These are phyloP conservation scores for Nephrotoma guestfalica DNA, from an alignment of 2,888 invertebrate genomes.

Conservation along the genomic window DNA sequence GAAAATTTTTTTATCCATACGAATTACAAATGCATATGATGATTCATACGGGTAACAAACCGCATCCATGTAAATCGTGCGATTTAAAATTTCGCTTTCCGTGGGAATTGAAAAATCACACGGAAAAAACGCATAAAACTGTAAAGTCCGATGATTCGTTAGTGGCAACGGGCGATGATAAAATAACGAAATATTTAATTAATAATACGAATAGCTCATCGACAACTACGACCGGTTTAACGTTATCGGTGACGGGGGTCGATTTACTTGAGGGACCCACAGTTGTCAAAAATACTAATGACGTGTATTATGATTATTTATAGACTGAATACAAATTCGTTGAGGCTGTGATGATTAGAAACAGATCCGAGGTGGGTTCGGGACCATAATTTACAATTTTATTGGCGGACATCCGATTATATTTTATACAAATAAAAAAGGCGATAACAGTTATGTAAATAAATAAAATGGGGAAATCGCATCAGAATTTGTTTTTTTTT, in stretches of 20 bases:
- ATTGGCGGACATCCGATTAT: too few species aligned
- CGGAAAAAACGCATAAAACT: not conserved
- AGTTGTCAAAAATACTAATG: not conserved
- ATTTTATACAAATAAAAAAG: too few species aligned
- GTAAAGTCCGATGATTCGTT: not conserved
- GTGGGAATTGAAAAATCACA: not conserved
- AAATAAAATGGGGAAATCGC: not conserved
- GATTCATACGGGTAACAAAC: slow-evolving; percentile 1
- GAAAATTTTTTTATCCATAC: not conserved
- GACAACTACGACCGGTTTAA: not conserved
- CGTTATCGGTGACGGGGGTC: not conserved
- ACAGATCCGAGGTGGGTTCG: not conserved
- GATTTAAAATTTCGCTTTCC: slow-evolving; percentile 2
- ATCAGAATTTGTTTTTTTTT: not conserved
- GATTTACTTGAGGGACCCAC: not conserved
- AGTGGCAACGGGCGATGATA: not conserved
- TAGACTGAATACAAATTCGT: not conserved
- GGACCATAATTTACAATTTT: not conserved
- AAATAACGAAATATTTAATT: not conserved
- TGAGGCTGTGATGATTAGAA: not conserved
- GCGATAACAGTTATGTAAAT: not conserved
- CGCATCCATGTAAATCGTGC: not conserved
- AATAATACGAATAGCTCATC: not conserved
- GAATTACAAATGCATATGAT: not conserved
- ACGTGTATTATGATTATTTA: not conserved